Conservation (phyloP, 2,113 vertebrate genomes). For the Chaenocephalus aceratus region DNA sequence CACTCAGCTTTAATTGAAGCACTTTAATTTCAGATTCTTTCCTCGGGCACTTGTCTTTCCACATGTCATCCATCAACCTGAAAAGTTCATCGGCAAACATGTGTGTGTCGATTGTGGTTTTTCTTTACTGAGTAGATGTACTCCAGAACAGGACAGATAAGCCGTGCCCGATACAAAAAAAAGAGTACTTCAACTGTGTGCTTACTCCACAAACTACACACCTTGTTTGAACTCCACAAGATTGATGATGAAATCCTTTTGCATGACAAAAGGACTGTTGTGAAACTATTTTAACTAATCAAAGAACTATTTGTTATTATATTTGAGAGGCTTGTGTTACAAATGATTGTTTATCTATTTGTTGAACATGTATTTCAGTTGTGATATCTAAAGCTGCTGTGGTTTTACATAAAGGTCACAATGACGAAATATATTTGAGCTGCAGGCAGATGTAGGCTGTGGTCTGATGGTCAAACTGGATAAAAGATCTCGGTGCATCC, state of each 20-base stretch:
- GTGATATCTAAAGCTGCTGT: background rate
- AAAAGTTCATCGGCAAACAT: background rate
- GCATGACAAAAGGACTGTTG: background rate
- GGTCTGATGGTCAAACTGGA: background rate
- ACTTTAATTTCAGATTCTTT: conserved; percentile 50
- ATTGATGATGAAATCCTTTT: background rate
- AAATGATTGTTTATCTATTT: background rate
- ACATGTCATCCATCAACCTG: conserved; percentile 19
- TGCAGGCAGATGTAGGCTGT: background rate
- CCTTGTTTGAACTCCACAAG: background rate
- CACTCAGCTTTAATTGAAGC: conserved; percentile 37
- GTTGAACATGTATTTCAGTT: background rate
- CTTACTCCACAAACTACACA: background rate
- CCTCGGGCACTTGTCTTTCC: conserved; percentile 41
- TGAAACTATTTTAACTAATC: background rate
- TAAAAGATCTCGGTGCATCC: background rate
- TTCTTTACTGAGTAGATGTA: conserved; percentile 1
- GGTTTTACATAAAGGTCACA: background rate
- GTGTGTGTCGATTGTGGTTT: conserved; percentile 12
- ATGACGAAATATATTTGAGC: too few species aligned
- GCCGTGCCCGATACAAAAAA: background rate
- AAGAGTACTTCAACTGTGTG: background rate
- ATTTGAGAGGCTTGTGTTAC: background rate
- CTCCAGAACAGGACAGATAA: background rate
- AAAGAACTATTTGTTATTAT: background rate